Evolutionary conservation across 2,797 vertebrate species (phyloP).

Genomic region (Notolabrus celidotus): DNA sequence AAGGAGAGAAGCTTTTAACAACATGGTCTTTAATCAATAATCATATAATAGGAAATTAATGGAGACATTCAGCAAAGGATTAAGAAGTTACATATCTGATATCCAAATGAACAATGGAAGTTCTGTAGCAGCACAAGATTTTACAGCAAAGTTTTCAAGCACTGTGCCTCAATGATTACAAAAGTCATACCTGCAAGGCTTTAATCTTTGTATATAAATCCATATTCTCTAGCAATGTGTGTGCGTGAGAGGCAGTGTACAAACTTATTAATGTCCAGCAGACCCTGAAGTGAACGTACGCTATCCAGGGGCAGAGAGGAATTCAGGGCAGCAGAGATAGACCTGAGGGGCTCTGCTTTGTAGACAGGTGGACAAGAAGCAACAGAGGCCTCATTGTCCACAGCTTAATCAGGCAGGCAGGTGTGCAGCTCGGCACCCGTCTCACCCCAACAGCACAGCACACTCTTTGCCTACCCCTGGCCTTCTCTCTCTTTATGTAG

Average conservation of each 20-base stretch:
- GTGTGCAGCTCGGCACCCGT: constrained; percentile 72
- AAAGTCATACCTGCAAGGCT: constrained; percentile 1
- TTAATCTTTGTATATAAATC: constrained; percentile 20
- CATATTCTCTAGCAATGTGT: constrained; percentile 10
- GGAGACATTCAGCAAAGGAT: constrained; percentile 12
- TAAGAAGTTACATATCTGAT: constrained; percentile 11
- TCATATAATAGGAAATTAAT: constrained; percentile 19
- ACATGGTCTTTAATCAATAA: constrained; percentile 2
- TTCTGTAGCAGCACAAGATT: constrained; percentile 1
- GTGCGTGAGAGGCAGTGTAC: constrained; percentile 10
- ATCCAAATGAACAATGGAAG: not conserved
- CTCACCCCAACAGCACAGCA: constrained; percentile 60
- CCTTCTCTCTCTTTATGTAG: constrained; percentile 19
- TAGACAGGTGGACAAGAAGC: constrained; percentile 83
- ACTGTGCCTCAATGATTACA: constrained; percentile 11
- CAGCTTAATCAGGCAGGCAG: constrained; percentile 80
- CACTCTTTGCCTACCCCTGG: constrained; percentile 44
- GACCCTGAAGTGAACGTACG: constrained; percentile 54
- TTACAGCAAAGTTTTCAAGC: constrained; percentile 1
- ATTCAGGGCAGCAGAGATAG: constrained; percentile 73
- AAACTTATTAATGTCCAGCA: constrained; percentile 56
- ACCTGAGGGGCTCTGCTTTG: constrained; percentile 64
- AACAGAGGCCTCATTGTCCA: constrained; percentile 83
- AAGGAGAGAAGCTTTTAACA: not conserved
- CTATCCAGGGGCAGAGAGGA: constrained; percentile 68